These are phyloP conservation scores for Ceyx melanurus DNA, from an alignment of 2,113 vertebrate genomes.

Conservation along the genomic window DNA sequence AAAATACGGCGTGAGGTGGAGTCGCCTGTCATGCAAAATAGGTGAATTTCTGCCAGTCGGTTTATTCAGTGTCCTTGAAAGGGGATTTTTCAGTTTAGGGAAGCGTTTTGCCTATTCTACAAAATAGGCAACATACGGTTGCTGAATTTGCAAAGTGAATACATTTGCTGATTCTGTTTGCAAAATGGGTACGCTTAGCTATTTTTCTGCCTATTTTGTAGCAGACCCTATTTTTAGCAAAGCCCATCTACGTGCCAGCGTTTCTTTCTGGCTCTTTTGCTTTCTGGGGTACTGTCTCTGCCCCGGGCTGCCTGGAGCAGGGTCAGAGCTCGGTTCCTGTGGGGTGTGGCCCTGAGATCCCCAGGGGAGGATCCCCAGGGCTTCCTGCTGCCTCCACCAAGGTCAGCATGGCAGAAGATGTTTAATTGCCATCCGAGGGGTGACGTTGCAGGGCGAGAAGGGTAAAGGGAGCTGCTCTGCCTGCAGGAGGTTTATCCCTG, in stretches of 20 bases:
- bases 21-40: conserved; percentile 58
- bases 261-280: conserved; percentile 16
- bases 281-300: neutral
- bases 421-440: neutral
- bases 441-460: neutral
- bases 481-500: neutral
- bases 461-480: neutral
- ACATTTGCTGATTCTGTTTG: conserved; percentile 67
- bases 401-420: neutral
- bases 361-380: neutral
- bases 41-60: conserved; percentile 59
- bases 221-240: conserved; percentile 62
- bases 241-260: conserved; percentile 7
- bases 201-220: conserved; percentile 63
- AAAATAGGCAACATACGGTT: conserved; percentile 60
- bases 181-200: conserved; percentile 61
- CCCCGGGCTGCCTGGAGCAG: neutral
- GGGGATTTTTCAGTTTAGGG: conserved; percentile 70
- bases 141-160: conserved; percentile 69
- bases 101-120: conserved; percentile 66
- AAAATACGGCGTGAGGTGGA: neutral
- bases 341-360: neutral
- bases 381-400: neutral
- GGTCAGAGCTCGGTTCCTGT: neutral
- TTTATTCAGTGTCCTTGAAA: conserved; percentile 66